Percentiles rank a stretch among this genome's conserved stretches.
These are phyloP conservation scores for Myopa tessellatipennis DNA, from an alignment of 2,888 invertebrate genomes.

Conservation along the genomic window DNA sequence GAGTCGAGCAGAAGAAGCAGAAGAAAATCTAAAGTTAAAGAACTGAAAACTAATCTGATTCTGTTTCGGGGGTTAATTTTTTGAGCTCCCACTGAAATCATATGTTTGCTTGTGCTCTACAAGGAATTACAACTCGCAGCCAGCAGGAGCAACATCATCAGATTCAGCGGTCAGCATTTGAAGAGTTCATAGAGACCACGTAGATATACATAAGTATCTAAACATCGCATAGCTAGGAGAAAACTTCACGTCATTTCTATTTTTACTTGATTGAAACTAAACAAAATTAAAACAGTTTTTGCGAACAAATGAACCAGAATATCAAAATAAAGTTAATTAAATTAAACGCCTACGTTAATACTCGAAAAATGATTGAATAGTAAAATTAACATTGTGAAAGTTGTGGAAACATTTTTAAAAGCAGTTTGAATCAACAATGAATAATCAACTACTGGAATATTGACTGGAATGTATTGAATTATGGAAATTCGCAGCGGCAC, in stretches of 20 bases:
- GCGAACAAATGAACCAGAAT: background rate
- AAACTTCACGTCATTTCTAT: slow-evolving; percentile 48
- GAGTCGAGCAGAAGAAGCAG: background rate
- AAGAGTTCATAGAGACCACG: background rate
- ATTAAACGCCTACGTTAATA: background rate
- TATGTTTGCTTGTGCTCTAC: slow-evolving; percentile 25
- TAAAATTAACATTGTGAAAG: too few species aligned
- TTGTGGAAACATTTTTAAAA: too few species aligned
- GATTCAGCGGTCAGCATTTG: background rate
- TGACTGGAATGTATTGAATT: too few species aligned
- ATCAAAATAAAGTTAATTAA: background rate
- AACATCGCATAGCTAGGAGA: slow-evolving; percentile 45
- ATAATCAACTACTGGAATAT: too few species aligned
- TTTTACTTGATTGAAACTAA: slow-evolving; percentile 57
- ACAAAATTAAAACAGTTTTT: slow-evolving; percentile 54
- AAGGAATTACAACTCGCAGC: slow-evolving; percentile 1
- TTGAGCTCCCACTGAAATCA: slow-evolving; percentile 24
- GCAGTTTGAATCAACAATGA: too few species aligned
- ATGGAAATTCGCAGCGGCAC: too few species aligned
- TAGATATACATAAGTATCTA: too few species aligned
- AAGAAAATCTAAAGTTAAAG: background rate
- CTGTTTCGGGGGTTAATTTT: slow-evolving; percentile 13
- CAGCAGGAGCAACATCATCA: slow-evolving; percentile 29
- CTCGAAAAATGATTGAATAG: background rate
- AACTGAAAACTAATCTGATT: background rate